Conservation (phyloP, 2,888 invertebrate genomes). For the Zelleria hepariella region DNA sequence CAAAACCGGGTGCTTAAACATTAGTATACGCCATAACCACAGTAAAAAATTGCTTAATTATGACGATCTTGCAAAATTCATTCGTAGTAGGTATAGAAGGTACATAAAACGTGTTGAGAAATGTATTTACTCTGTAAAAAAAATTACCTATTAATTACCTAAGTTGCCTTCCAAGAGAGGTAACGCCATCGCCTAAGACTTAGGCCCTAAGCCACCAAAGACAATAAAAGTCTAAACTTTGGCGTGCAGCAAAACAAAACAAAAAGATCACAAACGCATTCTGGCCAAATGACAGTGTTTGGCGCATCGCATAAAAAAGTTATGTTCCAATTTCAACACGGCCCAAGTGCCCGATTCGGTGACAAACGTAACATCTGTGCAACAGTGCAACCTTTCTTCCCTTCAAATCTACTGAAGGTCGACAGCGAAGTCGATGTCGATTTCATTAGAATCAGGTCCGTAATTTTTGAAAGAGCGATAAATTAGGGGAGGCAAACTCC, state of each 20-base stretch:
- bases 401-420: neutral
- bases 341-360: neutral
- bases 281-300: neutral
- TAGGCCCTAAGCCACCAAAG: no score
- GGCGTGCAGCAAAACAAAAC: neutral
- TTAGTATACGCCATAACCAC: no score
- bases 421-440: neutral
- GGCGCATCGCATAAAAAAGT: slow-evolving; percentile 1
- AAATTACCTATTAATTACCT: no score
- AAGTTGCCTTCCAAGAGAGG: no score
- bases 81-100: no score
- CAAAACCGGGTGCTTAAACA: no score
- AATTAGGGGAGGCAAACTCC: slow-evolving; percentile 3
- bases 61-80: no score
- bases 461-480: slow-evolving; percentile 4
- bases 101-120: no score
- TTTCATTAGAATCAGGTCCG: neutral
- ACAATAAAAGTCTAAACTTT: no score
- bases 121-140: no score
- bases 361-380: neutral
- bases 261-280: neutral
- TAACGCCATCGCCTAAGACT: no score
- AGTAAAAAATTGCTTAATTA: no score
- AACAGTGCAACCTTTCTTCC: neutral
- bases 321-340: slow-evolving; percentile 1